A percentile compares a stretch with the other conserved stretches of the same genome.
Evolutionary conservation across 2,113 vertebrate species (phyloP).

Genomic region (Egretta garzetta): DNA sequence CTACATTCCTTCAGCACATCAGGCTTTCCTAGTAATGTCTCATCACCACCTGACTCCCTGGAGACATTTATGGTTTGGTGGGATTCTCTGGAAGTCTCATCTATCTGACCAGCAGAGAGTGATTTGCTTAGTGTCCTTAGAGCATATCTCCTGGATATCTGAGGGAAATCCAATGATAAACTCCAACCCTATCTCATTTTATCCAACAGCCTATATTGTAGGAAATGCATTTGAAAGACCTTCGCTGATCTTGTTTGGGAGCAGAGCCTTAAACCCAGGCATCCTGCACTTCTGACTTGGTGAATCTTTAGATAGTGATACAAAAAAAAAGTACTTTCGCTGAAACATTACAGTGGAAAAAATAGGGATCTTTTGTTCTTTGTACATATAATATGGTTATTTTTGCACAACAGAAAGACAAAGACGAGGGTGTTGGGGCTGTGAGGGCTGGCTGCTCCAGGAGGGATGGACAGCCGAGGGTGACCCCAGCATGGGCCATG

Average conservation of each 20-base stretch:
- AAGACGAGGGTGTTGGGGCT: background rate
- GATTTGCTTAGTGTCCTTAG: background rate
- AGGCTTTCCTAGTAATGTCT: background rate
- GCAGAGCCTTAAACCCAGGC: background rate
- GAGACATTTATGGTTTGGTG: background rate
- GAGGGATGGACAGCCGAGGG: background rate
- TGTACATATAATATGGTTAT: background rate
- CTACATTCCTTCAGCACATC: background rate
- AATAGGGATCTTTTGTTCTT: background rate
- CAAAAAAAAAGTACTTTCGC: background rate
- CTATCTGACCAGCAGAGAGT: background rate
- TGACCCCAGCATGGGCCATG: background rate
- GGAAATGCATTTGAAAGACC: background rate
- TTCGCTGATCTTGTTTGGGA: background rate
- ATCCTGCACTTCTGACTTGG: background rate
- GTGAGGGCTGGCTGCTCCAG: background rate
- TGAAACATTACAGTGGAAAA: background rate
- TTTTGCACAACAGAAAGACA: background rate
- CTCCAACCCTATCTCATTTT: background rate
- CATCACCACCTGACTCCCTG: background rate
- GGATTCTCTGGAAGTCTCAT: background rate
- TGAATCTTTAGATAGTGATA: background rate
- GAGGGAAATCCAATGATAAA: background rate
- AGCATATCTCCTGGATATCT: background rate
- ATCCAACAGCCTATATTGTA: background rate